These are phyloP conservation scores for Clupea harengus DNA, from an alignment of 2,113 vertebrate genomes.

Conservation along the genomic window DNA sequence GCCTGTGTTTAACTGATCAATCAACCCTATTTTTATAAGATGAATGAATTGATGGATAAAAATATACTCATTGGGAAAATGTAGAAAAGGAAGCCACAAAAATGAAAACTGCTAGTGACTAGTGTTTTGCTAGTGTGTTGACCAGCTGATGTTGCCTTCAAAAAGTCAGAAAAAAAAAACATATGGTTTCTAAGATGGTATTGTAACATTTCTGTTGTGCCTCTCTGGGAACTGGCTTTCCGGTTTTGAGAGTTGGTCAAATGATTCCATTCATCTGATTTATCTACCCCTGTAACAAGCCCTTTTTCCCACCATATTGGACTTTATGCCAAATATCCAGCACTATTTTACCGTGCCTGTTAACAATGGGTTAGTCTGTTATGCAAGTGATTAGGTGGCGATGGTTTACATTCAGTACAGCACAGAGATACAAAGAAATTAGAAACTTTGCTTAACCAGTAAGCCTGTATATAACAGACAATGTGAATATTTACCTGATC, in stretches of 20 bases:
- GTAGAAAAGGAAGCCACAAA: neutral
- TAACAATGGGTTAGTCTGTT: constrained; percentile 39
- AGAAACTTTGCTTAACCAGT: constrained; percentile 59
- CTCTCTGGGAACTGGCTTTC: constrained; percentile 52
- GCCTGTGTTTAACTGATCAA: neutral
- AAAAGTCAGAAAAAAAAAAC: no score
- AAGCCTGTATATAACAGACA: constrained; percentile 74
- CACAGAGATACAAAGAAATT: constrained; percentile 67
- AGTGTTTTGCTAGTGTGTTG: neutral
- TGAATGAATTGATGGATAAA: neutral
- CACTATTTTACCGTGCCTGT: constrained; percentile 45
- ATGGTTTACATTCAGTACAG: constrained; percentile 59
- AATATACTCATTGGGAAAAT: neutral
- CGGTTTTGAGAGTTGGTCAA: constrained; percentile 47
- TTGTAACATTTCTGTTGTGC: constrained; percentile 13
- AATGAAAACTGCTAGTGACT: neutral
- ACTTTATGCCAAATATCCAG: constrained; percentile 66
- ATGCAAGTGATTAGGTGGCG: constrained; percentile 58
- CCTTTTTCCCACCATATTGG: constrained; percentile 37
- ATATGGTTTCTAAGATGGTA: neutral
- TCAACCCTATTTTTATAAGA: neutral
- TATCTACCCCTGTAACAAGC: constrained; percentile 23
- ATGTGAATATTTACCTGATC: constrained; percentile 77
- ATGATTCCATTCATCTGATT: constrained; percentile 24
- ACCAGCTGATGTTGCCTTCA: neutral